Percentiles rank a stretch among this genome's conserved stretches.
Evolutionary conservation across 2,888 invertebrate species (phyloP).

Genomic region (Lasioglossum morio): DNA sequence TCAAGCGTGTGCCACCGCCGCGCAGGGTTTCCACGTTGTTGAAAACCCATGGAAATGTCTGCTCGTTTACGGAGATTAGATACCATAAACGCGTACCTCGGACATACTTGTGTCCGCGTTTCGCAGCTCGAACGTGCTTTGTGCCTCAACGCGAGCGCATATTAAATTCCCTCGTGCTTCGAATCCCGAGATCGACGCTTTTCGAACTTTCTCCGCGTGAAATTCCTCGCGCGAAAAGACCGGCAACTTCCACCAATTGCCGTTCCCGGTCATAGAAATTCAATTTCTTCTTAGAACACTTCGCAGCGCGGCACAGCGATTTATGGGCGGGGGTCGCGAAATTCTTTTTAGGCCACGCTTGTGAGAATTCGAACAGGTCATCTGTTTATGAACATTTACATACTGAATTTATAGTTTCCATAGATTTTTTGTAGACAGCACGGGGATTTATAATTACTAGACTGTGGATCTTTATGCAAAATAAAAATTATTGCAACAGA

Average conservation of each 20-base stretch:
- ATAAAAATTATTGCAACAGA: too few relatives aligned
- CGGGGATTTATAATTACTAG: too few relatives aligned
- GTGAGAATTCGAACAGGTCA: background rate
- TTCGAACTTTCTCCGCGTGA: conserved; percentile 20
- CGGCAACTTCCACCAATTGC: background rate
- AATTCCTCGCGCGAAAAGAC: background rate
- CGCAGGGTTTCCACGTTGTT: conserved; percentile 29
- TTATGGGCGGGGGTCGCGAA: background rate
- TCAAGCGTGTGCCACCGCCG: conserved; percentile 25
- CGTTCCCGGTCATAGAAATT: background rate
- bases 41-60: conserved; percentile 48
- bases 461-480: too few relatives aligned
- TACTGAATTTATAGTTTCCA: too few relatives aligned
- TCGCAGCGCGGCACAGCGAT: background rate
- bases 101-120: conserved; percentile 16
- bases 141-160: conserved; percentile 6
- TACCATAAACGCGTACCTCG: conserved; percentile 41
- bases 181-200: conserved; percentile 11
- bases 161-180: conserved; percentile 41
- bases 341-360: background rate
- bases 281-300: background rate
- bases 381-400: background rate
- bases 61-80: conserved; percentile 46
- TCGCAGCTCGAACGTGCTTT: conserved; percentile 36
- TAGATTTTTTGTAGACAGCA: too few relatives aligned